These are phyloP conservation scores for Typhlichthys subterraneus DNA, from an alignment of 2,797 vertebrate genomes.

Conservation along the genomic window DNA sequence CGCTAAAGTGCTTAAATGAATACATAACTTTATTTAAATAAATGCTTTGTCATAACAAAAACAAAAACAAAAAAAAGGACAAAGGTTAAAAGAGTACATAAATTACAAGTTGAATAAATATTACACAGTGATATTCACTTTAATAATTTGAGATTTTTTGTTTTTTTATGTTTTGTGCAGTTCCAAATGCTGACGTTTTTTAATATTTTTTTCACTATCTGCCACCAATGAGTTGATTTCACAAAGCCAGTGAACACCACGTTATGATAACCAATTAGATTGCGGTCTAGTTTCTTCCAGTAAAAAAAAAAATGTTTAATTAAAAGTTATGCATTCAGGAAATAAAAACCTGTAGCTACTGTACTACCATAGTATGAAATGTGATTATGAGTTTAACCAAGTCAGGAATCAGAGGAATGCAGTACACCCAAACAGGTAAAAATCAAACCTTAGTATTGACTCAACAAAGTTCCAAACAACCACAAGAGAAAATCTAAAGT, in stretches of 20 bases:
- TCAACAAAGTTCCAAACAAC: neutral
- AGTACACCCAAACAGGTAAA: conserved; percentile 29
- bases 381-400: conserved; percentile 86
- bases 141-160: conserved; percentile 85
- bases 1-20: conserved; percentile 82
- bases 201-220: conserved; percentile 72
- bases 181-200: conserved; percentile 96
- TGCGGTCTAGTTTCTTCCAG: conserved; percentile 78
- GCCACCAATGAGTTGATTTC: conserved; percentile 77
- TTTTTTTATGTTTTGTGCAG: conserved; percentile 79
- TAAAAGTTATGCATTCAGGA: conserved; percentile 78
- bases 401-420: conserved; percentile 84
- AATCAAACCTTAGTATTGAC: neutral
- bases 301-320: conserved; percentile 46
- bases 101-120: conserved; percentile 99
- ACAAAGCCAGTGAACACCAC: conserved; percentile 85
- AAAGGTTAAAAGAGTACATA: conserved; percentile 99
- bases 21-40: conserved; percentile 99
- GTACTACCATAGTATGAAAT: conserved; percentile 78
- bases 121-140: conserved; percentile 99
- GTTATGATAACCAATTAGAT: conserved; percentile 80
- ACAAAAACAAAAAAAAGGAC: conserved; percentile 82
- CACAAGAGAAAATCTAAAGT: conserved; percentile 11
- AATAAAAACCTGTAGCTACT: conserved; percentile 78
- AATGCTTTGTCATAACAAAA: conserved; percentile 98